Evolutionary conservation across 2,797 vertebrate species (phyloP).

Genomic region (Urophycis tenuis): DNA sequence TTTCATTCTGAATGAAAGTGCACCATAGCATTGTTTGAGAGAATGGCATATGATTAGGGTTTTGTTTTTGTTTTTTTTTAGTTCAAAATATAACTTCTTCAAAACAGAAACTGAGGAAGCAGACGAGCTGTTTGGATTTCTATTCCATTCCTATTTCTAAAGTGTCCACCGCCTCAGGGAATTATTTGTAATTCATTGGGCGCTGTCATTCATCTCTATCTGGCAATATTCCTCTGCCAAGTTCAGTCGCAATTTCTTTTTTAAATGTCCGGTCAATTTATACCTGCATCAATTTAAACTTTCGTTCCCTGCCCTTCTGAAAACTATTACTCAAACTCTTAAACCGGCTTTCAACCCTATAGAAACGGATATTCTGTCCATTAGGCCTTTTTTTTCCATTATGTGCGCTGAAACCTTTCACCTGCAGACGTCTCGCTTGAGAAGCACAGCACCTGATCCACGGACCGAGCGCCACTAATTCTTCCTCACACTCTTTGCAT

Average conservation of each 20-base stretch:
- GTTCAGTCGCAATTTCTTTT: not conserved
- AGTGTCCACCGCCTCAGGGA: not conserved
- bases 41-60: not conserved
- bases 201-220: not conserved
- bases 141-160: not conserved
- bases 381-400: not conserved
- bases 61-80: not conserved
- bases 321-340: not conserved
- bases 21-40: not conserved
- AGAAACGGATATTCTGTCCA: not conserved
- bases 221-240: constrained; percentile 4
- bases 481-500: too few relatives aligned
- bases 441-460: not conserved
- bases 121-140: not conserved
- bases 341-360: not conserved
- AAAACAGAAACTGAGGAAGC: not conserved
- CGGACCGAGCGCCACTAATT: too few relatives aligned
- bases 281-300: not conserved
- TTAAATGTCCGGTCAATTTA: not conserved
- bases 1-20: not conserved
- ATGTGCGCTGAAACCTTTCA: not conserved
- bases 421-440: not conserved
- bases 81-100: not conserved
- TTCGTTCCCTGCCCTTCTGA: not conserved
- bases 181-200: not conserved